Percentiles rank a stretch among this genome's conserved stretches.
Evolutionary conservation across 2,113 vertebrate species (phyloP).

Genomic region (Syrrhaptes paradoxus): DNA sequence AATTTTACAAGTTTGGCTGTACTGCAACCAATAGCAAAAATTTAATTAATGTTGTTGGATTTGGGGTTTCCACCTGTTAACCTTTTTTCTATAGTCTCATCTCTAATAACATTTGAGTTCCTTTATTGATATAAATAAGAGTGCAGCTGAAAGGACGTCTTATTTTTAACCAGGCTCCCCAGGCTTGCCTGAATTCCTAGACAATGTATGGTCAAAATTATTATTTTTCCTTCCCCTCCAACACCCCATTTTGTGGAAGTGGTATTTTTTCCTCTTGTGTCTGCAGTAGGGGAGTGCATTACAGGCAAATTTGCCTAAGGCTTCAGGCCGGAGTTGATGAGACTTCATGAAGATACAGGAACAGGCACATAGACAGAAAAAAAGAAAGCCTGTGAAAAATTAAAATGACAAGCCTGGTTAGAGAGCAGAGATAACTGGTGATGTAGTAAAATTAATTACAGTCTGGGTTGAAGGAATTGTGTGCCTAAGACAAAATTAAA

Average conservation of each 20-base stretch:
- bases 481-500: conserved; percentile 51
- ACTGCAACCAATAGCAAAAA: not conserved
- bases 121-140: not conserved
- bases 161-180: not conserved
- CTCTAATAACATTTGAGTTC: not conserved
- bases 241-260: not conserved
- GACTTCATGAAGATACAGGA: conserved; percentile 56
- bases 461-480: conserved; percentile 43
- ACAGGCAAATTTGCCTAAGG: conserved; percentile 59
- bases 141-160: not conserved
- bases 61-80: not conserved
- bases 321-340: conserved; percentile 63
- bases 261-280: conserved; percentile 11
- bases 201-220: not conserved
- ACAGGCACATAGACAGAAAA: conserved; percentile 43
- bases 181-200: not conserved
- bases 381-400: conserved; percentile 70
- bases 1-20: not conserved
- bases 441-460: conserved; percentile 72
- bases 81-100: not conserved
- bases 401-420: conserved; percentile 74
- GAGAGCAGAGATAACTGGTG: conserved; percentile 60
- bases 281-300: conserved; percentile 37
- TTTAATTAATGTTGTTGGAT: not conserved
- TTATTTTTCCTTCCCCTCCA: not conserved